phyloP scores from a whole-genome alignment of 2,797 vertebrate species.

The Hemibagrus guttatus region DNA sequence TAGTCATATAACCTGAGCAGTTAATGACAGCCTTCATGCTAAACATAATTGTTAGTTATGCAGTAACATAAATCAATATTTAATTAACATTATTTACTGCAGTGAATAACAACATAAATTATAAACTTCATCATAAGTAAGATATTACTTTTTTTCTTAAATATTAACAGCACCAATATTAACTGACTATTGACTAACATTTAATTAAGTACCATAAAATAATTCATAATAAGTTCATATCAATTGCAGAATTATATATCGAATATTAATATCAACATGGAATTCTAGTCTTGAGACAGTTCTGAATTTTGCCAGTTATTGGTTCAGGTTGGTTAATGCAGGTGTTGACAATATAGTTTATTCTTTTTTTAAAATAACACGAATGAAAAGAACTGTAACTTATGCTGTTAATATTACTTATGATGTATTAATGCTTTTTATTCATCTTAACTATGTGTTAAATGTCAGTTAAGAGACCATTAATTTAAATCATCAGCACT shows the following conservation, averaged over 20 bases:
- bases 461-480: not conserved
- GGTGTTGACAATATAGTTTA: not conserved
- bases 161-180: not conserved
- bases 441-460: not conserved
- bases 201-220: not conserved
- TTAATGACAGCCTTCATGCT: not conserved
- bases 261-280: not conserved
- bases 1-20: not conserved
- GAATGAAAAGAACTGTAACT: not conserved
- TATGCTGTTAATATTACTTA: not conserved
- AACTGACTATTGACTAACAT: not conserved
- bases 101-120: not conserved
- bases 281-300: not conserved
- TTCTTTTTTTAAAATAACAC: not conserved
- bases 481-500: not conserved
- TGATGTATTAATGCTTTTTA: not conserved
- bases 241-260: not conserved
- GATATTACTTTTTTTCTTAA: not conserved
- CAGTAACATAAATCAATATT: not conserved
- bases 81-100: not conserved
- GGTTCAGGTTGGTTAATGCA: not conserved
- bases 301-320: not conserved
- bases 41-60: not conserved
- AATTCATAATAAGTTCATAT: not conserved
- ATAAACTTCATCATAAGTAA: no score